These are phyloP conservation scores for Notothenia coriiceps DNA, from an alignment of 2,113 vertebrate genomes.

Conservation along the genomic window DNA sequence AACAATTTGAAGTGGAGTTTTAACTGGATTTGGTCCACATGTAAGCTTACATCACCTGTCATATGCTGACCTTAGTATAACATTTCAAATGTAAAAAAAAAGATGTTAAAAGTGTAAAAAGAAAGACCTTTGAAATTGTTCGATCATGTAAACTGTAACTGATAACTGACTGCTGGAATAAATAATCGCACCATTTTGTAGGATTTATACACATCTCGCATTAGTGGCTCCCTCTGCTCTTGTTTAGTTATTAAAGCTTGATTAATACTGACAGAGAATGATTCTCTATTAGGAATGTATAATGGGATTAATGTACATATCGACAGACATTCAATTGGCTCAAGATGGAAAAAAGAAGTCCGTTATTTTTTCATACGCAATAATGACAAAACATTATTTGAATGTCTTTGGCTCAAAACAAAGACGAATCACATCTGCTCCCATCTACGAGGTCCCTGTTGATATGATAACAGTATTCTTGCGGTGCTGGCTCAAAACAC, in stretches of 20 bases:
- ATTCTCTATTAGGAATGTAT: constrained; percentile 31
- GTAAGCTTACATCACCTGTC: too few species aligned
- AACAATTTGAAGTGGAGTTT: too few species aligned
- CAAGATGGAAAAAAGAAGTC: constrained; percentile 4
- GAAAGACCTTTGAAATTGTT: too few species aligned
- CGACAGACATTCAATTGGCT: constrained; percentile 26
- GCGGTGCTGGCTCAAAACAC: constrained; percentile 21
- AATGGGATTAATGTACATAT: constrained; percentile 24
- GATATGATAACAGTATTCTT: constrained; percentile 9
- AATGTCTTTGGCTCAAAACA: constrained; percentile 58
- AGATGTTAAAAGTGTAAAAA: too few species aligned
- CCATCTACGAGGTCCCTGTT: constrained; percentile 36
- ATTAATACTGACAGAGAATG: constrained; percentile 60
- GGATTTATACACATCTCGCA: not conserved
- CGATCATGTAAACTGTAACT: too few species aligned
- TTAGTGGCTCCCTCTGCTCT: constrained; percentile 8
- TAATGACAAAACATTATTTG: constrained; percentile 22
- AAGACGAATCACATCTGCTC: constrained; percentile 46
- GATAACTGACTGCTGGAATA: constrained; percentile 11
- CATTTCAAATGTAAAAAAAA: too few species aligned
- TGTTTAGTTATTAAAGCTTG: constrained; percentile 21
- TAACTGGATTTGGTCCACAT: too few species aligned
- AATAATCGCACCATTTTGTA: constrained; percentile 33
- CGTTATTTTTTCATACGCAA: constrained; percentile 43
- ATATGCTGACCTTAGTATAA: too few species aligned